Conservation (phyloP, 2,888 invertebrate genomes). For the Oxytorus armatus region DNA sequence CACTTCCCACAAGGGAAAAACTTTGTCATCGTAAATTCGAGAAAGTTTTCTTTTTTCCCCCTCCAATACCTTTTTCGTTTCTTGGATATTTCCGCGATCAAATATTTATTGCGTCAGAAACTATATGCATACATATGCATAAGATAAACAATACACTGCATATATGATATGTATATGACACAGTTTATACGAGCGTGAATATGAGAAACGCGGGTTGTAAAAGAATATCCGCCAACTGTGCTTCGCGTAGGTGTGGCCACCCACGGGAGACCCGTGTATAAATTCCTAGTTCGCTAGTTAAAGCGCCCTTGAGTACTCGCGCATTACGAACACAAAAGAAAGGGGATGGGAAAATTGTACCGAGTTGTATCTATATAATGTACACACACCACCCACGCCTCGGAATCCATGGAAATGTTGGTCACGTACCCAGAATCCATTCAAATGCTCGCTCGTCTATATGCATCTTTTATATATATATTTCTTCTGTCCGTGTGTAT, state of each 20-base stretch:
- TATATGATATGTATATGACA: background rate
- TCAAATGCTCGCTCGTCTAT: too few species aligned
- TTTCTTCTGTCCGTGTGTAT: too few species aligned
- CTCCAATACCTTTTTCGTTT: too few species aligned
- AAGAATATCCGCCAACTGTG: constrained; percentile 37
- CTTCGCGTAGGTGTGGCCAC: constrained; percentile 64
- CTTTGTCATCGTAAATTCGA: too few species aligned
- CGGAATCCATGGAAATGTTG: constrained; percentile 41
- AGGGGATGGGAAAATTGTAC: constrained; percentile 27
- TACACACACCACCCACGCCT: constrained; percentile 46
- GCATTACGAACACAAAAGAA: constrained; percentile 31
- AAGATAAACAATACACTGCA: too few species aligned
- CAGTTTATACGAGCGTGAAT: background rate
- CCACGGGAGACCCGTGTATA: constrained; percentile 55
- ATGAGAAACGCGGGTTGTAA: constrained; percentile 34
- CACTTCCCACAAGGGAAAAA: too few species aligned
- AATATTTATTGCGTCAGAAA: too few species aligned
- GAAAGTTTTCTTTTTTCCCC: too few species aligned
- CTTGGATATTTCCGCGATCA: too few species aligned
- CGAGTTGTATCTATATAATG: background rate
- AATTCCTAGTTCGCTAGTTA: constrained; percentile 49
- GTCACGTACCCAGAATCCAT: constrained; percentile 69
- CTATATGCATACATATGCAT: too few species aligned
- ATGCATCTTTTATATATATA: constrained; percentile 34
- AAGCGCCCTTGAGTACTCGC: constrained; percentile 48